Evolutionary conservation across 2,113 vertebrate genomes (phyloP).

Genomic region (Oryzias curvinotus): DNA sequence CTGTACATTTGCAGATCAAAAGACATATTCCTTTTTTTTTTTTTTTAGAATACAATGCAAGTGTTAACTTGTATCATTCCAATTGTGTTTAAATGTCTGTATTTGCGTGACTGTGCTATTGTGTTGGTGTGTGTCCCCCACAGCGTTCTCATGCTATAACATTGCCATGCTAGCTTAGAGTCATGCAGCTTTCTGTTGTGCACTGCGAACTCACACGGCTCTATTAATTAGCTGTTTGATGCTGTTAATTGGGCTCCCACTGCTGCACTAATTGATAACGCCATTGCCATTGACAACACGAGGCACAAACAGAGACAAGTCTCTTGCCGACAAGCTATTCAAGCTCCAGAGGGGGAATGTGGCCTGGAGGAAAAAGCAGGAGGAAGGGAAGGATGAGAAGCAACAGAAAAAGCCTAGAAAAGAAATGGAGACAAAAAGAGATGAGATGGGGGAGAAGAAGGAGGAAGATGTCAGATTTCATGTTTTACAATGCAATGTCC

Average conservation of each 20-base stretch:
- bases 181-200: conserved; percentile 66
- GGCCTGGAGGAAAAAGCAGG: conserved; percentile 37
- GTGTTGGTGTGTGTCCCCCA: conserved; percentile 23
- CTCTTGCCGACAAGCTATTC: conserved; percentile 62
- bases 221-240: conserved; percentile 85
- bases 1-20: conserved; percentile 2
- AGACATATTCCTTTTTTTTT: not conserved
- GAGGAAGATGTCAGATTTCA: conserved; percentile 23
- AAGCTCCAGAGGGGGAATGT: conserved; percentile 52
- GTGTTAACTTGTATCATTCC: conserved; percentile 2
- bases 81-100: not conserved
- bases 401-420: conserved; percentile 21
- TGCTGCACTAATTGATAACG: conserved; percentile 84
- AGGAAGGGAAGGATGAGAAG: conserved; percentile 53
- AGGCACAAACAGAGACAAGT: conserved; percentile 72
- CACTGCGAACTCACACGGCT: conserved; percentile 74
- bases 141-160: conserved; percentile 46
- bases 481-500: conserved; percentile 52
- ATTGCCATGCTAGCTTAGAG: conserved; percentile 45
- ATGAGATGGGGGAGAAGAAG: conserved; percentile 13
- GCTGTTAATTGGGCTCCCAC: conserved; percentile 84
- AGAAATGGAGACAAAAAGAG: conserved; percentile 53
- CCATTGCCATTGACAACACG: conserved; percentile 77
- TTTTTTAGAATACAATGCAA: not conserved
- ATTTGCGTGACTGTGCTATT: not conserved